These are phyloP conservation scores for Puffinus mauretanicus DNA, from an alignment of 2,113 vertebrate species.

Conservation along the genomic window DNA sequence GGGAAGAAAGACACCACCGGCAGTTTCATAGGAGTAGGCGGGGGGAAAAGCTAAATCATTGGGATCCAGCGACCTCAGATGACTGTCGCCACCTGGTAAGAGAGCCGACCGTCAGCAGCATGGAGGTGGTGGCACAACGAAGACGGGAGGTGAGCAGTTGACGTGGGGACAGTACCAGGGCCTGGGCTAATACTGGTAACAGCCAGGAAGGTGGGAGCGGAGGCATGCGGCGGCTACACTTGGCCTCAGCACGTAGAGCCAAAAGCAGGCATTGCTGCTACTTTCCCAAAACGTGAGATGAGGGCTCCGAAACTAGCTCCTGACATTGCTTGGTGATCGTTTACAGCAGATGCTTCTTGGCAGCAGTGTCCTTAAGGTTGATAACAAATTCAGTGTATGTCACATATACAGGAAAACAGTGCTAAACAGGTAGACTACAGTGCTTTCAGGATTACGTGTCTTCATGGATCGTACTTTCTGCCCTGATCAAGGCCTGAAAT, in stretches of 20 bases:
- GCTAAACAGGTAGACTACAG: background rate
- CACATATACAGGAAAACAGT: background rate
- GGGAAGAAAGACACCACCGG: background rate
- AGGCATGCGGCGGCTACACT: accelerated
- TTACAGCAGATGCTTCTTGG: background rate
- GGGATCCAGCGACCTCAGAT: background rate
- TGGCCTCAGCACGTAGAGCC: background rate
- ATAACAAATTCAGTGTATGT: background rate
- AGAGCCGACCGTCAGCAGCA: background rate
- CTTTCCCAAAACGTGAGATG: background rate
- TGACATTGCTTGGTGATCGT: background rate
- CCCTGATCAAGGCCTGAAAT: background rate
- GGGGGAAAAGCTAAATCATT: background rate
- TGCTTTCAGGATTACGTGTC: background rate
- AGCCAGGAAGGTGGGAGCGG: background rate
- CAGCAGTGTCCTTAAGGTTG: background rate
- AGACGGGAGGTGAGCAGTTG: background rate
- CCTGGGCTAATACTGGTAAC: background rate
- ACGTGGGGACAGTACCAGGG: background rate
- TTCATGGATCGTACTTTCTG: background rate
- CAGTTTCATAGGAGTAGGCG: background rate
- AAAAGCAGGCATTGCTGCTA: background rate
- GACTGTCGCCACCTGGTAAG: background rate
- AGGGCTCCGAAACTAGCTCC: background rate
- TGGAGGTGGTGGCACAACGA: background rate